Evolutionary conservation across 1,140 invertebrate species (phyloP).

Genomic region (Acromyrmex heyeri): DNA sequence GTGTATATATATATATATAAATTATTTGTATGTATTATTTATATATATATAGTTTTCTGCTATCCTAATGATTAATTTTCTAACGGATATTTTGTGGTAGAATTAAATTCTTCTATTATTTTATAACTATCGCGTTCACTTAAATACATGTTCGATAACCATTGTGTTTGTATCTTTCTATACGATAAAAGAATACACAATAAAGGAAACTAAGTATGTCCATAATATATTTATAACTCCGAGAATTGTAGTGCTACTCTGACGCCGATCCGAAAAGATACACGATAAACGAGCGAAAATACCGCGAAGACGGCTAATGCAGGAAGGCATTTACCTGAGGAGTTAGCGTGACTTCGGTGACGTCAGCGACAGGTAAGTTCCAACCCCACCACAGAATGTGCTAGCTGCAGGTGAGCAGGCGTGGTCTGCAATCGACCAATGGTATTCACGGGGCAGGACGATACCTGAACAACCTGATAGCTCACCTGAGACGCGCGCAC

Average conservation of each 20-base stretch:
- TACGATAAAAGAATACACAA: background rate
- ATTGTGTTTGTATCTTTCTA: background rate
- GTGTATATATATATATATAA: too few relatives aligned
- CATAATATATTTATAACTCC: background rate
- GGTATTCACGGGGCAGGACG: conserved; percentile 81
- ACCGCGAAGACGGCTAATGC: conserved; percentile 31
- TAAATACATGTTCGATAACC: background rate
- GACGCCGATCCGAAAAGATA: conserved; percentile 12
- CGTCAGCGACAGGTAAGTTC: conserved; percentile 80
- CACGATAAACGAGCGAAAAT: conserved; percentile 57
- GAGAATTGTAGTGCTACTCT: conserved; percentile 6
- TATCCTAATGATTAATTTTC: background rate
- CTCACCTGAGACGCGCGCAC: conserved; percentile 76
- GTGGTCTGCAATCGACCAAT: conserved; percentile 81
- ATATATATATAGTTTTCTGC: background rate
- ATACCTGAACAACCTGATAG: conserved; percentile 80
- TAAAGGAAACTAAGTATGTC: background rate
- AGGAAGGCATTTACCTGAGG: conserved; percentile 54
- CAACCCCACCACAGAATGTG: conserved; percentile 69
- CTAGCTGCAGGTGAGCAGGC: conserved; percentile 80
- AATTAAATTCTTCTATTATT: background rate
- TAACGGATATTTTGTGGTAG: background rate
- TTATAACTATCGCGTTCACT: background rate
- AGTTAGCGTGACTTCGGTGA: conserved; percentile 80
- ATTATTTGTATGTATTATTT: too few relatives aligned